Percentiles rank a stretch among this genome's conserved stretches.
phyloP scores from a whole-genome alignment of 2,797 vertebrate species.

The Acanthopagrus latus region DNA sequence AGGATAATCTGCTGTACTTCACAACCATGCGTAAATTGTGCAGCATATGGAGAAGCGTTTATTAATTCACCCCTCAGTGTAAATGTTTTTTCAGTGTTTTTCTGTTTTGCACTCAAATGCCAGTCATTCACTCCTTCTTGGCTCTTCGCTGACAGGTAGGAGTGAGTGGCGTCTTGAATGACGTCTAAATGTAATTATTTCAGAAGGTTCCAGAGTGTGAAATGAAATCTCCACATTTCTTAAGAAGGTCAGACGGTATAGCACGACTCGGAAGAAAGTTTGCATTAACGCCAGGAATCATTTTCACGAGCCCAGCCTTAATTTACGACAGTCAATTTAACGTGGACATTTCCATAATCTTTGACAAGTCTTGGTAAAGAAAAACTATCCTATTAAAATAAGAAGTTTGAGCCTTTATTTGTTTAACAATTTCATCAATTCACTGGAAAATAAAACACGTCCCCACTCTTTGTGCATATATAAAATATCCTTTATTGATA shows the following conservation, averaged over 20 bases:
- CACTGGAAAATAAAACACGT: constrained; percentile 38
- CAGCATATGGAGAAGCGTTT: constrained; percentile 5
- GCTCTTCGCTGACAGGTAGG: constrained; percentile 63
- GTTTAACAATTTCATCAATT: constrained; percentile 2
- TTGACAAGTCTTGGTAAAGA: background rate
- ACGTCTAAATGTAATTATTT: constrained; percentile 66
- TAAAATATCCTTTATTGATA: constrained; percentile 88
- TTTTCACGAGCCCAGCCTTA: constrained; percentile 11
- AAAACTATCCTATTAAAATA: background rate
- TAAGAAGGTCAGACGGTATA: background rate
- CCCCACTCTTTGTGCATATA: constrained; percentile 65
- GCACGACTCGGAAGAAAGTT: constrained; percentile 27
- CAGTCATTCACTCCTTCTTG: constrained; percentile 68
- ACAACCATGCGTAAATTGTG: background rate
- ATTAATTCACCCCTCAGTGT: constrained; percentile 41
- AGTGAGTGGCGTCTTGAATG: constrained; percentile 61
- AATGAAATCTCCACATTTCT: constrained; percentile 45
- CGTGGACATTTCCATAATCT: constrained; percentile 15
- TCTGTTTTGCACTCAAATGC: constrained; percentile 44
- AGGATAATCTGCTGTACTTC: background rate
- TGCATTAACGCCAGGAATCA: constrained; percentile 29
- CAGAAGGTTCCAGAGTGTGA: constrained; percentile 36
- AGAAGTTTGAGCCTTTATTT: background rate
- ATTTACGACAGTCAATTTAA: constrained; percentile 3
- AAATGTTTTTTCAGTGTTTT: constrained; percentile 21